These are phyloP conservation scores for Pterostichus niger DNA, from an alignment of 2,888 invertebrate species.

Conservation along the genomic window DNA sequence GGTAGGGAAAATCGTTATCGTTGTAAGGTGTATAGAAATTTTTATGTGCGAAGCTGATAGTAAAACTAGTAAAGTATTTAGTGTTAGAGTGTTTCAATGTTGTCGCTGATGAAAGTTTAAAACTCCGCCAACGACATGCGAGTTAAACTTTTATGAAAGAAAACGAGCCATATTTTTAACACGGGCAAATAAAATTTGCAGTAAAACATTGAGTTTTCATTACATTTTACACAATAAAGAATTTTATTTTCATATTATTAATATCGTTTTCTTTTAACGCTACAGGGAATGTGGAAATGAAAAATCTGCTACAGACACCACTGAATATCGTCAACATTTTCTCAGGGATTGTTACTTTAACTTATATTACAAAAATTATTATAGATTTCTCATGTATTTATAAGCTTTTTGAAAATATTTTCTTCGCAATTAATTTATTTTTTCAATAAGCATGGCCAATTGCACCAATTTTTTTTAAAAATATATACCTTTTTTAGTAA, in stretches of 20 bases:
- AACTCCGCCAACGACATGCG: constrained; percentile 4
- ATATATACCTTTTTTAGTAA: too few species aligned
- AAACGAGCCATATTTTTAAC: constrained; percentile 29
- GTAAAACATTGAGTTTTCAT: constrained; percentile 9
- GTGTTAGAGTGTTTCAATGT: constrained; percentile 19
- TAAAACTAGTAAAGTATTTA: constrained; percentile 31
- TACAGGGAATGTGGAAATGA: too few species aligned
- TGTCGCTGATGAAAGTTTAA: constrained; percentile 33
- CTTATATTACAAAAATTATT: too few species aligned
- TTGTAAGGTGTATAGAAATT: not conserved
- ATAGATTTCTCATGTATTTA: too few species aligned
- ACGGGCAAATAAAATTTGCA: constrained; percentile 1
- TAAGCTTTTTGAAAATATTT: too few species aligned
- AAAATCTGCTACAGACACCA: too few species aligned
- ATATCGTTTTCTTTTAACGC: too few species aligned
- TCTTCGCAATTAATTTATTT: too few species aligned
- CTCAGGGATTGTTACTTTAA: too few species aligned
- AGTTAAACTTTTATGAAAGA: constrained; percentile 37
- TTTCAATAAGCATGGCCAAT: too few species aligned
- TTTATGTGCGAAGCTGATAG: constrained; percentile 11
- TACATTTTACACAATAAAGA: not conserved
- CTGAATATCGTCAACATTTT: too few species aligned
- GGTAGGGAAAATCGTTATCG: not conserved
- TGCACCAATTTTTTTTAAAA: too few species aligned
- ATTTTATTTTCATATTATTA: not conserved